phyloP scores from a whole-genome alignment of 2,797 vertebrate species.

The Acestrorhynchus altus region DNA sequence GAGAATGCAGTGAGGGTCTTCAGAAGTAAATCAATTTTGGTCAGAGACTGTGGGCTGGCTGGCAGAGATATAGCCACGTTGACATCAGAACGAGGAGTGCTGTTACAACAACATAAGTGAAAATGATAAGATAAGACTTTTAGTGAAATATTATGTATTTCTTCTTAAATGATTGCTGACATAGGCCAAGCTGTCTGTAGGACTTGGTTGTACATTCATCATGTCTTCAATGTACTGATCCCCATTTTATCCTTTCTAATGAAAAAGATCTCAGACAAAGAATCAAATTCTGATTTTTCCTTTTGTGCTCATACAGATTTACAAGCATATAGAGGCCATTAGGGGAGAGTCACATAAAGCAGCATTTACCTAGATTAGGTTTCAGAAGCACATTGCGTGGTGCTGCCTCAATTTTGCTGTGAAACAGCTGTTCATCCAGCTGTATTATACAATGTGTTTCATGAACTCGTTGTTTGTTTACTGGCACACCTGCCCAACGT shows the following conservation, averaged over 20 bases:
- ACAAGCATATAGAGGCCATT: background rate
- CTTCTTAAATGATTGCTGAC: background rate
- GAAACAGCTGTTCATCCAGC: background rate
- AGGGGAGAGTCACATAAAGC: background rate
- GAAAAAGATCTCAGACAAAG: background rate
- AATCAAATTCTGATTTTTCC: no score
- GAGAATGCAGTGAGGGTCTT: slow-evolving; percentile 36
- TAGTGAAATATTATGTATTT: slow-evolving; percentile 10
- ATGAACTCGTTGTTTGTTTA: slow-evolving; percentile 10
- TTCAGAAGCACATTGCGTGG: background rate
- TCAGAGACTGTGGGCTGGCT: slow-evolving; percentile 20
- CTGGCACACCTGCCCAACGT: slow-evolving; percentile 10
- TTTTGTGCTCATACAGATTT: no score
- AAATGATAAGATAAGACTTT: slow-evolving; percentile 16
- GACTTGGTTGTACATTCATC: background rate
- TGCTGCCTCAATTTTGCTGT: background rate
- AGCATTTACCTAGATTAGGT: background rate
- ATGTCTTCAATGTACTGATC: background rate
- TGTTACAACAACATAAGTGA: background rate
- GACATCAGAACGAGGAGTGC: slow-evolving; percentile 2
- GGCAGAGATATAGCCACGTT: slow-evolving; percentile 18
- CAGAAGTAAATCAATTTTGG: slow-evolving; percentile 33
- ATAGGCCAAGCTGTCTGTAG: background rate
- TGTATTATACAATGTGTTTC: slow-evolving; percentile 10
- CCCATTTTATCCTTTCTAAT: background rate